phyloP scores from a whole-genome alignment of 2,888 invertebrate species.

The Tiliacea aurago region DNA sequence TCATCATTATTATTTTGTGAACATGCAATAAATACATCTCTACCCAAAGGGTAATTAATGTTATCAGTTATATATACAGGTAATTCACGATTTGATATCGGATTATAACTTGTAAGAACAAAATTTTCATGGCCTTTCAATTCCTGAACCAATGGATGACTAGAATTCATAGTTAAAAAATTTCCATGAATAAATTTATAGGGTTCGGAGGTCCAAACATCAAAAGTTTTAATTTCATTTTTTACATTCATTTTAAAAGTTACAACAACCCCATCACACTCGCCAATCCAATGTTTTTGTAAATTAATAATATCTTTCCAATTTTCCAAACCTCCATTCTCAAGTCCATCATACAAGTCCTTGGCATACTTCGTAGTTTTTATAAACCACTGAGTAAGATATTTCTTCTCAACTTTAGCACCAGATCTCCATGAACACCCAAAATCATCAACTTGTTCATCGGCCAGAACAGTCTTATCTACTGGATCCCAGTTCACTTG shows the following conservation, averaged over 20 bases:
- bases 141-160: constrained; percentile 78
- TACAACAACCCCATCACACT: constrained; percentile 94
- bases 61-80: constrained; percentile 92
- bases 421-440: constrained; percentile 99
- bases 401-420: constrained; percentile 96
- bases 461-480: constrained; percentile 98
- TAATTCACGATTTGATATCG: constrained; percentile 91
- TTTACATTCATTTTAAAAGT: constrained; percentile 90
- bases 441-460: constrained; percentile 98
- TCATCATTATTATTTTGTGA: constrained; percentile 92
- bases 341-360: constrained; percentile 93
- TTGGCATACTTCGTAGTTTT: constrained; percentile 96
- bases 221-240: constrained; percentile 78
- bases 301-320: constrained; percentile 96
- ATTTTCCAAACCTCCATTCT: constrained; percentile 92
- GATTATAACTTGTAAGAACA: constrained; percentile 91
- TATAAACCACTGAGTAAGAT: constrained; percentile 98
- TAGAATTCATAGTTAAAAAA: constrained; percentile 92
- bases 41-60: constrained; percentile 91
- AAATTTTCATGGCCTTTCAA: constrained; percentile 58
- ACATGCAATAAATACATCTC: constrained; percentile 93
- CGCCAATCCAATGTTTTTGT: constrained; percentile 97
- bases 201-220: constrained; percentile 94
- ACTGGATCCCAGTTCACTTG: constrained; percentile 99
- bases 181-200: constrained; percentile 93